Evolutionary conservation across 2,797 vertebrate species (phyloP).

Genomic region (Parotocinclus haroldoi): DNA sequence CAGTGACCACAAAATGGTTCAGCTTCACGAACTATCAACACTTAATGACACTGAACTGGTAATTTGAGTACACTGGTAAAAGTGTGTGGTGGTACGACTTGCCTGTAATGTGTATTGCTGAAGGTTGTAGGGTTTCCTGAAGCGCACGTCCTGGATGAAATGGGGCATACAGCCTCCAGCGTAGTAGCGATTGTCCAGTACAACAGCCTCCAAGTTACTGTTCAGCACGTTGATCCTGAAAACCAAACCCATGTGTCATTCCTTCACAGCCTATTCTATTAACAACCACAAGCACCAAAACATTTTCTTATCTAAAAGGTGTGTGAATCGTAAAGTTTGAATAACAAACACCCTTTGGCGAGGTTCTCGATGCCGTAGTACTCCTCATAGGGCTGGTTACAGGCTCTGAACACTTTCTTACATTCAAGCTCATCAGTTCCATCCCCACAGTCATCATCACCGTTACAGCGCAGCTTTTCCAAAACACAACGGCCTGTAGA

Average conservation of each 20-base stretch:
- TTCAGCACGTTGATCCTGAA: conserved; percentile 84
- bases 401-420: conserved; percentile 68
- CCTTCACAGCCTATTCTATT: not conserved
- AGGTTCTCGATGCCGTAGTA: conserved; percentile 88
- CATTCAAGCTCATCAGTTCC: conserved; percentile 86
- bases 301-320: no score
- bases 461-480: conserved; percentile 82
- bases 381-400: conserved; percentile 73
- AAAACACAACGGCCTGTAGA: conserved; percentile 81
- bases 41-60: no score
- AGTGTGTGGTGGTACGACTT: conserved; percentile 22
- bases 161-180: conserved; percentile 83
- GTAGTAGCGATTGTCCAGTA: conserved; percentile 90
- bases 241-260: not conserved
- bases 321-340: not conserved
- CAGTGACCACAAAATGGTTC: no score
- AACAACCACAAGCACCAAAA: no score
- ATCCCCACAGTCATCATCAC: conserved; percentile 93
- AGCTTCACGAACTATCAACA: no score
- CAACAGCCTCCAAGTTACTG: conserved; percentile 79
- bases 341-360: conserved; percentile 77
- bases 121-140: conserved; percentile 88
- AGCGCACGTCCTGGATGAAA: conserved; percentile 77
- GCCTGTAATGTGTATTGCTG: conserved; percentile 76
- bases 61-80: no score